These are phyloP conservation scores for Anthrax anthrax DNA, from an alignment of 2,888 invertebrate species.

Conservation along the genomic window DNA sequence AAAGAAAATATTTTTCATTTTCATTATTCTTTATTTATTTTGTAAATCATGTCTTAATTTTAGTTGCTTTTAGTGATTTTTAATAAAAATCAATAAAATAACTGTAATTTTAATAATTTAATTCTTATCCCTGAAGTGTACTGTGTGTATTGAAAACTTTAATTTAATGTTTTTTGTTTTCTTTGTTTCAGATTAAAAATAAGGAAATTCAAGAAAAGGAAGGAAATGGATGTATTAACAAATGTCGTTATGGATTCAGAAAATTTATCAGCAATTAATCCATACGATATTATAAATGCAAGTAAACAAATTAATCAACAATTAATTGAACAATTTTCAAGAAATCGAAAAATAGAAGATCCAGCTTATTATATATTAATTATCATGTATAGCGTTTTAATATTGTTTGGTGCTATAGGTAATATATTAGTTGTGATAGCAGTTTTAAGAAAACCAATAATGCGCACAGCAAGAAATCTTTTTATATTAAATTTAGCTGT, in stretches of 20 bases:
- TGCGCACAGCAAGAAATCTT: conserved; percentile 86
- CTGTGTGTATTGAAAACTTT: no score
- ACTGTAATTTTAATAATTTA: no score
- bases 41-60: no score
- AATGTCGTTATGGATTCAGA: background rate
- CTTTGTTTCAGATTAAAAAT: no score
- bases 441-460: conserved; percentile 68
- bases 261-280: conserved; percentile 1
- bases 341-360: conserved; percentile 57
- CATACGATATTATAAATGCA: conserved; percentile 9
- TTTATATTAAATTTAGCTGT: conserved; percentile 84
- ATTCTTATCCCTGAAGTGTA: no score
- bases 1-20: no score
- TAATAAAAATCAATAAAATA: no score
- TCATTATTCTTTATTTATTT: no score
- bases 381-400: conserved; percentile 56
- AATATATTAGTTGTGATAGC: conserved; percentile 71
- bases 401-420: conserved; percentile 68
- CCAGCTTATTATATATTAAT: conserved; percentile 53
- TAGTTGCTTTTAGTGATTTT: no score
- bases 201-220: no score
- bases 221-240: background rate
- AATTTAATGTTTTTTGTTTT: no score
- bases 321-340: conserved; percentile 46
- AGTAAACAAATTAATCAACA: conserved; percentile 23